A percentile compares a stretch with the other conserved stretches of the same genome.
Conservation (phyloP, 1,140 invertebrate species). For the Drosophila pachea region DNA sequence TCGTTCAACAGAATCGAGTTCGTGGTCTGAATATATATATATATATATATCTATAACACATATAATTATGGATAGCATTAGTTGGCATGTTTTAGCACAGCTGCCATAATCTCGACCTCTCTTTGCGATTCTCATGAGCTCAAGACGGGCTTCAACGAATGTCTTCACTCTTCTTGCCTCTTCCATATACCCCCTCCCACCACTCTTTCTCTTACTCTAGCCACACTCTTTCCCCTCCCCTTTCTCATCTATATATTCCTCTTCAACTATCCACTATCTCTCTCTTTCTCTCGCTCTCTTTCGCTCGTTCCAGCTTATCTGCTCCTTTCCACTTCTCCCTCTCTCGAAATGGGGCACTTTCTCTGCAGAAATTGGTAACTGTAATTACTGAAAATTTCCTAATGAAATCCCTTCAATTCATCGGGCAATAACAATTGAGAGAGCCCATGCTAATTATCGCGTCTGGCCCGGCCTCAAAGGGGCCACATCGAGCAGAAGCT, state of each 20-base stretch:
- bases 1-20: slow-evolving; percentile 15
- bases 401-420: neutral
- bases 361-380: neutral
- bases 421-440: slow-evolving; percentile 4
- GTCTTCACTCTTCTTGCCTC: too few species aligned
- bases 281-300: too few species aligned
- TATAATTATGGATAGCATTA: neutral
- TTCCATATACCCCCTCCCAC: neutral
- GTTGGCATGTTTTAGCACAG: too few species aligned
- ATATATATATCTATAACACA: neutral
- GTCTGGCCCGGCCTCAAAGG: neutral
- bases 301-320: neutral
- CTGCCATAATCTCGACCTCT: neutral
- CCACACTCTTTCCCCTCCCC: too few species aligned
- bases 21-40: neutral
- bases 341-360: slow-evolving; percentile 6
- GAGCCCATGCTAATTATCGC: slow-evolving; percentile 28
- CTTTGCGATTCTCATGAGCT: neutral
- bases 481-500: neutral
- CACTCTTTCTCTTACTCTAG: neutral
- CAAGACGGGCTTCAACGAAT: neutral
- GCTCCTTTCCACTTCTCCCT: neutral
- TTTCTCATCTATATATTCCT: neutral
- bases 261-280: neutral
- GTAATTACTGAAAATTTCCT: neutral